Evolutionary conservation across 2,113 vertebrate species (phyloP).

Genomic region (Eolophus roseicapilla): DNA sequence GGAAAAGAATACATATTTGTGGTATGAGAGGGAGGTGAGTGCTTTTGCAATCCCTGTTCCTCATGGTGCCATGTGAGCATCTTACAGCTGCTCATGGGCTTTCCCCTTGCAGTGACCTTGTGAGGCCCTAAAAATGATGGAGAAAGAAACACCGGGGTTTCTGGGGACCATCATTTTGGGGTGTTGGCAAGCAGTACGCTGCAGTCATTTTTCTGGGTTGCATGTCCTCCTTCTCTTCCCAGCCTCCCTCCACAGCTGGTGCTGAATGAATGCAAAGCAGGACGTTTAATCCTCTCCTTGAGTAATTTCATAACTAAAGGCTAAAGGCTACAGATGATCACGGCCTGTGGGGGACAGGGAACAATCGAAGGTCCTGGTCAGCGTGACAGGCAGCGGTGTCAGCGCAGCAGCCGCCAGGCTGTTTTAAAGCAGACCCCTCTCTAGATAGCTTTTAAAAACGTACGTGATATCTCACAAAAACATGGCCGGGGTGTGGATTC

Average conservation of each 20-base stretch:
- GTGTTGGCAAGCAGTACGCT: not conserved
- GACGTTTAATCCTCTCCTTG: constrained; percentile 13
- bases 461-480: constrained; percentile 59
- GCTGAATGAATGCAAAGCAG: constrained; percentile 6
- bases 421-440: constrained; percentile 53
- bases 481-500: constrained; percentile 47
- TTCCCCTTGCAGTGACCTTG: not conserved
- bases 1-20: not conserved
- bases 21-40: not conserved
- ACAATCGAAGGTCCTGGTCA: not conserved
- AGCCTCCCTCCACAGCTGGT: constrained; percentile 23
- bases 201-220: not conserved
- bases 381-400: not conserved
- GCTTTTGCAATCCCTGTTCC: not conserved
- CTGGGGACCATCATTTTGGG: not conserved
- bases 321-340: constrained; percentile 23
- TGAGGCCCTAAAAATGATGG: fast-evolving
- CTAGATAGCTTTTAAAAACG: constrained; percentile 55
- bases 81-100: fast-evolving
- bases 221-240: constrained; percentile 6
- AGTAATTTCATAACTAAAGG: constrained; percentile 38
- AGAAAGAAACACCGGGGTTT: not conserved
- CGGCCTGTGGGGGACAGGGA: not conserved
- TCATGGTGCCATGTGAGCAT: not conserved
- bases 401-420: not conserved